These are phyloP conservation scores for Anisognathus igniventris DNA, from an alignment of 2,797 vertebrate genomes.

Conservation along the genomic window DNA sequence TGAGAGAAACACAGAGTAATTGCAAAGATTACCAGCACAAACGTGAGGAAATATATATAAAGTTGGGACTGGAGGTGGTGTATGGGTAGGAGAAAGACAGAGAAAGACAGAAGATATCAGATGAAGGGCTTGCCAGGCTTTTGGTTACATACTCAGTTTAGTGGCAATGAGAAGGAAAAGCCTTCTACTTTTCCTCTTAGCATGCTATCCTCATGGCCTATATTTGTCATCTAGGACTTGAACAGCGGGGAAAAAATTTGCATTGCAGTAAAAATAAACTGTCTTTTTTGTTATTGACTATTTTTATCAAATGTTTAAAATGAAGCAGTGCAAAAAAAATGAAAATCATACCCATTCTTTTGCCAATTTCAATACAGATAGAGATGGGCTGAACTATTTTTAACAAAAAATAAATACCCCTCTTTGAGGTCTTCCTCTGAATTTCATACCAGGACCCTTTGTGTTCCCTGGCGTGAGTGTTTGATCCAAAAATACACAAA, in stretches of 20 bases:
- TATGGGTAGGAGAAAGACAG: not conserved
- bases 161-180: slow-evolving; percentile 34
- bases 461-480: slow-evolving; percentile 72
- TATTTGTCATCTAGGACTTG: slow-evolving; percentile 38
- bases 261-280: slow-evolving; percentile 72
- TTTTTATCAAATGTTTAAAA: slow-evolving; percentile 77
- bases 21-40: not conserved
- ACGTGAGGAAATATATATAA: not conserved
- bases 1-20: not conserved
- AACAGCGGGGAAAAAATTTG: slow-evolving; percentile 49
- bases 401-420: slow-evolving; percentile 77
- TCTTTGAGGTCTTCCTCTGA: slow-evolving; percentile 76
- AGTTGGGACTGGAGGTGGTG: not conserved
- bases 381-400: slow-evolving; percentile 76
- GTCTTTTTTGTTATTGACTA: slow-evolving; percentile 74
- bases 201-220: not conserved
- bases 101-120: not conserved
- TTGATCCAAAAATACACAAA: slow-evolving; percentile 76
- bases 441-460: slow-evolving; percentile 75
- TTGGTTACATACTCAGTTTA: slow-evolving; percentile 6
- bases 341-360: slow-evolving; percentile 77
- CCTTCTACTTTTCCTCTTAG: not conserved
- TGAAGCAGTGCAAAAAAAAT: slow-evolving; percentile 67
- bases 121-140: not conserved
- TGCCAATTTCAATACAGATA: slow-evolving; percentile 78